phyloP scores from a whole-genome alignment of 1,140 invertebrate genomes.

The Macrocentrus cingulum region DNA sequence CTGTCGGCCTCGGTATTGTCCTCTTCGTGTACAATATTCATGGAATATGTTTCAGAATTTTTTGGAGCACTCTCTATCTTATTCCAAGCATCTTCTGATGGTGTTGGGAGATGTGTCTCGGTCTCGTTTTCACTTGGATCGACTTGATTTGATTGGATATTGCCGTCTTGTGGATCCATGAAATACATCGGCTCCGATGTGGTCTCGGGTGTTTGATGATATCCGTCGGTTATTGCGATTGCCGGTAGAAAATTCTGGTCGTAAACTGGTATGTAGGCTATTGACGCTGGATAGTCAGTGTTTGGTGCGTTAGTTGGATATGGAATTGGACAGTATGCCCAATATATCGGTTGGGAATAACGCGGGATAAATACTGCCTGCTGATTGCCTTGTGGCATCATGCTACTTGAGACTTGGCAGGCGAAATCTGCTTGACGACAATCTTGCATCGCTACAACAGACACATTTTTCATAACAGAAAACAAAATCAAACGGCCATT shows the following conservation, averaged over 20 bases:
- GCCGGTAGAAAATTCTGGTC: neutral
- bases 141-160: too few relatives aligned
- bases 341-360: conserved; percentile 30
- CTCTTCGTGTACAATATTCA: conserved; percentile 22
- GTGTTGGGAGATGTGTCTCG: neutral
- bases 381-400: conserved; percentile 47
- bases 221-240: too few relatives aligned
- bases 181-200: too few relatives aligned
- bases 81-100: neutral
- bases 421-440: conserved; percentile 54
- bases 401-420: conserved; percentile 50
- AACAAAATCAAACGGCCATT: conserved; percentile 37
- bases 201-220: too few relatives aligned
- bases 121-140: neutral
- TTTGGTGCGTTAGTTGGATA: conserved; percentile 27
- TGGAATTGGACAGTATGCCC: conserved; percentile 41
- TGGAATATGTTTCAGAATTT: conserved; percentile 1
- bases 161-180: too few relatives aligned
- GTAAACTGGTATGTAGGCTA: neutral
- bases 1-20: neutral
- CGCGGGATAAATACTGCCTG: conserved; percentile 42
- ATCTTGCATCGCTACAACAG: conserved; percentile 57
- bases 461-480: conserved; percentile 52
- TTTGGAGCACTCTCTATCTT: conserved; percentile 12
- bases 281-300: conserved; percentile 7